These are phyloP conservation scores for Conus betulinus DNA, from an alignment of 1,140 invertebrate genomes.

Conservation along the genomic window DNA sequence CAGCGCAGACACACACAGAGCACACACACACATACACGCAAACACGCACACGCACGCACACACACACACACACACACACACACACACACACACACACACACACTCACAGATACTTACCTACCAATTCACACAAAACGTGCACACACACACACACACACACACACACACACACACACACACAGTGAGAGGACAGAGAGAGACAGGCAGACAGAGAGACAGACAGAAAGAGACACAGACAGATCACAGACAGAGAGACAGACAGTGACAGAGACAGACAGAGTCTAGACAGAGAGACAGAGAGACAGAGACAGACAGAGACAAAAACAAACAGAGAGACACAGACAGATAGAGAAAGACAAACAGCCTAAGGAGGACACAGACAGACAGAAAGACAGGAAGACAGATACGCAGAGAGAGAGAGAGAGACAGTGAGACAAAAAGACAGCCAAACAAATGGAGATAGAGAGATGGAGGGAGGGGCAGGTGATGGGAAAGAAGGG, in stretches of 20 bases:
- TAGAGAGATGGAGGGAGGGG: neutral
- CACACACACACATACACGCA: too few relatives aligned
- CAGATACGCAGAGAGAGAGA: neutral
- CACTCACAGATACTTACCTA: too few relatives aligned
- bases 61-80: conserved; percentile 1
- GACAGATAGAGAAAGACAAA: neutral
- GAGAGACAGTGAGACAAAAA: neutral
- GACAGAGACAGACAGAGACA: neutral
- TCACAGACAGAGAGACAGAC: too few relatives aligned
- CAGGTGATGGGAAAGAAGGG: too few relatives aligned
- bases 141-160: too few relatives aligned
- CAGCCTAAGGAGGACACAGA: neutral
- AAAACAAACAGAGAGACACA: neutral
- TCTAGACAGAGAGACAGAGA: neutral
- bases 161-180: too few relatives aligned
- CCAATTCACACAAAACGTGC: too few relatives aligned
- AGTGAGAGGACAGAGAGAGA: too few relatives aligned
- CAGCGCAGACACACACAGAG: too few relatives aligned
- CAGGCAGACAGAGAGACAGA: too few relatives aligned
- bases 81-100: too few relatives aligned
- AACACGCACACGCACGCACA: neutral
- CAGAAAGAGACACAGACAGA: too few relatives aligned
- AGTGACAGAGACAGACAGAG: neutral
- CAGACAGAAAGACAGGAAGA: neutral
- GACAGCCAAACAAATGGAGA: neutral